A percentile compares a stretch with the other conserved stretches of the same genome.
phyloP scores from a whole-genome alignment of 1,140 invertebrate genomes.

The Coelopa frigida region DNA sequence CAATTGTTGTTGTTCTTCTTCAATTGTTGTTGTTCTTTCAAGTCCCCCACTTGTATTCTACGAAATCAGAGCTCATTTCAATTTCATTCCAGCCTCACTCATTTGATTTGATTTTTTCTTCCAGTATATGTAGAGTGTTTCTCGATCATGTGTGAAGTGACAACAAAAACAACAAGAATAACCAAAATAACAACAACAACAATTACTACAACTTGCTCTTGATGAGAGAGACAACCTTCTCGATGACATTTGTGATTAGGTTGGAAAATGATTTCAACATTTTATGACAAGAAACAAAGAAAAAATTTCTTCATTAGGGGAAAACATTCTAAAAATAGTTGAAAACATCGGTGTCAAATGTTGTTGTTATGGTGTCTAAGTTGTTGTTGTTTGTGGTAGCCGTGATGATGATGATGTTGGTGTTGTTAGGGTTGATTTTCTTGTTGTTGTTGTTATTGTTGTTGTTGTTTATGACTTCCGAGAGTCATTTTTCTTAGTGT shows the following conservation, averaged over 20 bases:
- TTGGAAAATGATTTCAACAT: background rate
- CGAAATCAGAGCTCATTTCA: constrained; percentile 19
- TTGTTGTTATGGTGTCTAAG: no score
- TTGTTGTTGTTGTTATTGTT: constrained; percentile 4
- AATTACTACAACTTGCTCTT: background rate
- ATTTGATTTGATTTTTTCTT: no score
- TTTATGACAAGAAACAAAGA: no score
- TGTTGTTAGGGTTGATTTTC: background rate
- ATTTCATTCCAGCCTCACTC: no score
- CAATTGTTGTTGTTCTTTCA: background rate
- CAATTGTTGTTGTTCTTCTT: background rate
- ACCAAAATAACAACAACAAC: constrained; percentile 6
- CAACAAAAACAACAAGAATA: constrained; percentile 28
- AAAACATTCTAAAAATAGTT: no score
- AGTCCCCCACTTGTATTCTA: background rate
- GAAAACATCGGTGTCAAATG: no score
- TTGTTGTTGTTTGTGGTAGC: background rate
- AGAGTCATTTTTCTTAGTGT: constrained; percentile 43
- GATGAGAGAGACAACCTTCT: constrained; percentile 4
- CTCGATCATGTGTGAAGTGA: constrained; percentile 41
- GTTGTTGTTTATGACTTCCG: constrained; percentile 38
- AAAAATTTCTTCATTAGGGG: no score
- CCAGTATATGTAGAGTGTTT: no score
- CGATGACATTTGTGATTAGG: constrained; percentile 7
- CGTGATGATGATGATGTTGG: constrained; percentile 1